Base-by-base conservation (phyloP, 2,113 vertebrate species). In the Semicossyphus pulcher region DNA sequence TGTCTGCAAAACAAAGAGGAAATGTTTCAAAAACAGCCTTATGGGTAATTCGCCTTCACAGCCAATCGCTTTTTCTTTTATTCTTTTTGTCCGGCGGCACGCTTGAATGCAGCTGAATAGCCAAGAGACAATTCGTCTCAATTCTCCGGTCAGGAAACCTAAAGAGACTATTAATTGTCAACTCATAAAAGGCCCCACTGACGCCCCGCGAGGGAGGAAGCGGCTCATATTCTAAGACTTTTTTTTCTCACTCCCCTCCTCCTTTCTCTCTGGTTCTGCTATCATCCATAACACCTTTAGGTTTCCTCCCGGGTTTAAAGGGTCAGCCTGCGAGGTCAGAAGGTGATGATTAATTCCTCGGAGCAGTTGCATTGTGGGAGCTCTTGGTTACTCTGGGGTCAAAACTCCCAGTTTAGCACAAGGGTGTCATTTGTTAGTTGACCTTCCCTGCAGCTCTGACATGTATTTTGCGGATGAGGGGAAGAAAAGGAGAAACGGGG, bases 101-200 rank as follows among this genome's bases (percentile, higher is more conserved):
- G 92, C 92, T 91, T 89, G 90, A 93, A 73, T 73, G 90, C 79
- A 90, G 83, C 88, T 70, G 80, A 94, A 93, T 85, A 74, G 89
- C 79, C 32, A 4, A 83, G 75, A 88, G 80, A 91, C 91, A 93
- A 91, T 92, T 82, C 67, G 72, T 92, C 90, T 90, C 89, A 91
- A 92, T 89, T 90, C 89, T 25, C 83, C 77, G 79, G 89, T 92
- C 84, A 90, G 85, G 85, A 70, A 86, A 78, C 86, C 89, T 78
- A 87, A 88, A 91, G 86, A 88, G 90, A 86, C 86, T 83, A 92
- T 92, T 92, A 91, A 90, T 91, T 86, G 84, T 89, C 86, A 72
- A 81, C 89, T 89, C 86, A 89, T 92, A 91, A 93, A 44, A 92
- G 81, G 86, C 62, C 34, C 84, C 65, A 52, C 23, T 36, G 64